Conservation (phyloP, 2,113 vertebrate species). For the Tyrannus savana region DNA sequence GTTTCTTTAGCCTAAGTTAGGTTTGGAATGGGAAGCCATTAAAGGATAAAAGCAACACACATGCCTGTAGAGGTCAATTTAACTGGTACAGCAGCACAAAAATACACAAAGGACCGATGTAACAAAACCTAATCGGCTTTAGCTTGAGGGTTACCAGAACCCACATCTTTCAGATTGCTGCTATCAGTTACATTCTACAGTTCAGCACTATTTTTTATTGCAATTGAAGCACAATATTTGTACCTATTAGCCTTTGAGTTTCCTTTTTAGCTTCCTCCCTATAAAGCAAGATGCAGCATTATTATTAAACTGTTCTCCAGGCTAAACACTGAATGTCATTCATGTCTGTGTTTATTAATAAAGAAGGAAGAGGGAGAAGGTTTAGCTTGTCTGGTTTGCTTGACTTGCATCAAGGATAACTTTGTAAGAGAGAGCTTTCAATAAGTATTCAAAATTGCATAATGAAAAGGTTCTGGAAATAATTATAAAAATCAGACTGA, state of each 20-base stretch:
- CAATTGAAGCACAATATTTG: slow-evolving; percentile 62
- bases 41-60: slow-evolving; percentile 49
- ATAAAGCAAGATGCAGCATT: slow-evolving; percentile 47
- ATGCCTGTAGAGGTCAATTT: slow-evolving; percentile 72
- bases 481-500: slow-evolving; percentile 69
- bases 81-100: slow-evolving; percentile 63
- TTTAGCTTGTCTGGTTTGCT: slow-evolving; percentile 52
- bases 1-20: slow-evolving; percentile 11
- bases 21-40: slow-evolving; percentile 64
- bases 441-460: slow-evolving; percentile 68
- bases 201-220: slow-evolving; percentile 71
- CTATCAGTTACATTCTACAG: slow-evolving; percentile 49
- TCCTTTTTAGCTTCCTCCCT: slow-evolving; percentile 54
- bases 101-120: slow-evolving; percentile 71
- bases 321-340: slow-evolving; percentile 62
- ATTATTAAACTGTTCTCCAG: slow-evolving; percentile 61
- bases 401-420: slow-evolving; percentile 57
- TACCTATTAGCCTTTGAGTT: slow-evolving; percentile 72
- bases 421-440: slow-evolving; percentile 51
- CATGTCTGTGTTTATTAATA: slow-evolving; percentile 42
- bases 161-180: slow-evolving; percentile 58
- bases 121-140: slow-evolving; percentile 71
- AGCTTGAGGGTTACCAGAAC: slow-evolving; percentile 70
- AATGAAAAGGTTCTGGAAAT: slow-evolving; percentile 78
- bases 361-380: slow-evolving; percentile 32